Evolutionary conservation across 2,113 vertebrate species (phyloP).

Genomic region (Thamnophis sirtalis): DNA sequence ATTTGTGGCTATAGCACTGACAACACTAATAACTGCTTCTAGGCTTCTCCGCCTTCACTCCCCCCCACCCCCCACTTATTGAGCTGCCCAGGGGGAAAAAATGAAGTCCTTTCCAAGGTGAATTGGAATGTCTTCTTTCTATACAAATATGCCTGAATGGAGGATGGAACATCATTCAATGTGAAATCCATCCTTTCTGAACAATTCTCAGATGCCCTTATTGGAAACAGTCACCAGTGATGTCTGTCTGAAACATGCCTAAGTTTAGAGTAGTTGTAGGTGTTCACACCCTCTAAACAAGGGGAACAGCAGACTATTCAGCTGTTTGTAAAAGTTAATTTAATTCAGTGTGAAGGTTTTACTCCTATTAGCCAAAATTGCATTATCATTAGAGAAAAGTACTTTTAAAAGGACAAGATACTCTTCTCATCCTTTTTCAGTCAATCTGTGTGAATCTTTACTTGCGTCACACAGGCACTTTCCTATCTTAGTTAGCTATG

Average conservation of each 20-base stretch:
- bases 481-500: neutral
- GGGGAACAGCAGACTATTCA: neutral
- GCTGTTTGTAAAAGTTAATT: neutral
- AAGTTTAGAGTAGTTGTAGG: neutral
- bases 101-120: neutral
- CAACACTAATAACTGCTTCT: neutral
- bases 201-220: neutral
- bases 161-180: rapidly evolving
- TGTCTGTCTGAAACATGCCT: neutral
- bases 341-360: neutral
- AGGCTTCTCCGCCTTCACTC: neutral
- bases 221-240: neutral
- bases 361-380: neutral
- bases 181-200: neutral
- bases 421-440: neutral
- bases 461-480: neutral
- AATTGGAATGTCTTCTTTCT: neutral
- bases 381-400: rapidly evolving
- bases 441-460: neutral
- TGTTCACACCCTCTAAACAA: neutral
- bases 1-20: neutral
- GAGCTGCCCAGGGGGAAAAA: neutral
- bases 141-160: neutral
- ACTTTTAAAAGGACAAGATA: rapidly evolving
- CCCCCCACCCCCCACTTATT: neutral